Conservation (phyloP, 2,888 invertebrate genomes). For the Leucoptera coffeella region DNA sequence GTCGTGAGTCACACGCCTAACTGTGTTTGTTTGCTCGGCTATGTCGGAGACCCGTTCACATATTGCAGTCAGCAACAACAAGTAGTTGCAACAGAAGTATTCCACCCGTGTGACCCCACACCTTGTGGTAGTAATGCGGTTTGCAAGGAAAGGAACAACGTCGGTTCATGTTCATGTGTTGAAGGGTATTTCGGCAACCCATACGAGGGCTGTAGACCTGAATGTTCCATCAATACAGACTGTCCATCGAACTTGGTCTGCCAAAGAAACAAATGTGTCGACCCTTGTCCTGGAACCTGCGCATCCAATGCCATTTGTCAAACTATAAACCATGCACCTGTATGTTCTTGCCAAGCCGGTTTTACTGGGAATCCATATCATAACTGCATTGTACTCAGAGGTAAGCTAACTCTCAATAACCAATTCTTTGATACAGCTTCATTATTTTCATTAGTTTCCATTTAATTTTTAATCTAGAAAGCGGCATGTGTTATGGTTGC, state of each 20-base stretch:
- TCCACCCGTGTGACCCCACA: conserved; percentile 60
- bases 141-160: conserved; percentile 61
- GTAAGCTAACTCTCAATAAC: too few relatives aligned
- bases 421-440: too few relatives aligned
- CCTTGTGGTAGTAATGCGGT: conserved; percentile 70
- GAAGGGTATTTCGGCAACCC: conserved; percentile 60
- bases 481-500: too few relatives aligned
- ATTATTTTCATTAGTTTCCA: too few relatives aligned
- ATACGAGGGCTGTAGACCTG: conserved; percentile 66
- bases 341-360: conserved; percentile 61
- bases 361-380: conserved; percentile 59
- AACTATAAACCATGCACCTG: conserved; percentile 65
- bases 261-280: conserved; percentile 65
- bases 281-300: conserved; percentile 73
- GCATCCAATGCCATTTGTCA: conserved; percentile 67
- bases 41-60: conserved; percentile 67
- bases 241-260: conserved; percentile 68
- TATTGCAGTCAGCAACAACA: conserved; percentile 45
- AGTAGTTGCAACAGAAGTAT: conserved; percentile 21
- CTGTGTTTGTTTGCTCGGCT: conserved; percentile 60
- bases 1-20: conserved; percentile 68
- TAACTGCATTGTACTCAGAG: conserved; percentile 20
- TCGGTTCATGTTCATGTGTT: conserved; percentile 66
- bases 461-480: neutral
- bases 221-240: conserved; percentile 68